phyloP scores from a whole-genome alignment of 2,113 vertebrate genomes.

The Ginglymostoma cirratum region DNA sequence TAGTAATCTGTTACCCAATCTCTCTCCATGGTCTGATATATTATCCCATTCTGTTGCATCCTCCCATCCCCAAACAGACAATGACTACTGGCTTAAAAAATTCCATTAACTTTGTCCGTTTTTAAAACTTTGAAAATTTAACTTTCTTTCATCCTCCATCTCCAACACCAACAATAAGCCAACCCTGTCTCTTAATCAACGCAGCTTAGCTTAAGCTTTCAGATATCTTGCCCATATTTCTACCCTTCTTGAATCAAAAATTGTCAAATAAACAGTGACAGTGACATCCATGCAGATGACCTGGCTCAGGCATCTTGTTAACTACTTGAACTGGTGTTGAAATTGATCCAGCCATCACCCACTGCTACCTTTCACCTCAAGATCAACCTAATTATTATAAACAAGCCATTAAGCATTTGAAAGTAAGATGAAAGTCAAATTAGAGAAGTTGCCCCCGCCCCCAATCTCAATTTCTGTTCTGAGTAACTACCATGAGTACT shows the following conservation, averaged over 20 bases:
- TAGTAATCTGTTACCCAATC: background rate
- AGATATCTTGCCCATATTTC: background rate
- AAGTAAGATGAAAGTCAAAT: background rate
- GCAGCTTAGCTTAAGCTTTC: background rate
- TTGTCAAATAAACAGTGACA: background rate
- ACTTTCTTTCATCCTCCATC: background rate
- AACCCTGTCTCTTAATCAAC: background rate
- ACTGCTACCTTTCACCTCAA: background rate
- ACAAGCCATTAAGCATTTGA: background rate
- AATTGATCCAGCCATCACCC: background rate
- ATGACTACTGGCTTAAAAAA: background rate
- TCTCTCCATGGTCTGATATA: background rate
- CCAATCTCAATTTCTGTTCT: background rate
- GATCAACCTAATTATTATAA: background rate
- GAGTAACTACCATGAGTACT: background rate
- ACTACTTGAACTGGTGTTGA: background rate
- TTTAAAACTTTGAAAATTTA: background rate
- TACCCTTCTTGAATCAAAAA: background rate
- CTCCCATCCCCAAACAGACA: background rate
- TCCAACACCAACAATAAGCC: background rate
- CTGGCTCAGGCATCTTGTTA: background rate
- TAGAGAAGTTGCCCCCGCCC: background rate
- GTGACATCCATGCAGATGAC: background rate
- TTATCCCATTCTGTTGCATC: background rate
- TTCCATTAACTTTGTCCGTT: background rate